These are phyloP conservation scores for Batillaria attramentaria DNA, from an alignment of 1,140 invertebrate species.

Conservation along the genomic window DNA sequence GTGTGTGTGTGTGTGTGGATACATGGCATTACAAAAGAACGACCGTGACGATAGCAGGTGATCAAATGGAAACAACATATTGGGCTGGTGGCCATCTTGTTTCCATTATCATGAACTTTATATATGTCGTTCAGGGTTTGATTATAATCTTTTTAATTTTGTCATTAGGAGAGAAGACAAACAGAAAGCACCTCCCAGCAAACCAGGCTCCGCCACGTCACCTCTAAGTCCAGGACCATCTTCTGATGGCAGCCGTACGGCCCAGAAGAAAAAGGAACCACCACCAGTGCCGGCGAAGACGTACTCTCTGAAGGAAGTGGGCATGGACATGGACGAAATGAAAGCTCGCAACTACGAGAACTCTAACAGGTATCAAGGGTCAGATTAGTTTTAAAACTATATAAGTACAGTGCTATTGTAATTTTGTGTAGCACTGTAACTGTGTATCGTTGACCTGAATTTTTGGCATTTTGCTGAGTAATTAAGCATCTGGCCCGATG, in stretches of 20 bases:
- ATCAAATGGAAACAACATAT: too few species aligned
- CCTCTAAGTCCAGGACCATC: neutral
- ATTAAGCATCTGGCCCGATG: too few species aligned
- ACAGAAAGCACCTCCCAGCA: neutral
- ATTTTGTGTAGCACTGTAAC: too few species aligned
- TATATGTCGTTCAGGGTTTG: too few species aligned
- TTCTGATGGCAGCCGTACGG: neutral
- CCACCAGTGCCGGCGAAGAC: constrained; percentile 65
- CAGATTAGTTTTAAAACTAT: constrained; percentile 1
- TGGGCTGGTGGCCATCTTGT: too few species aligned
- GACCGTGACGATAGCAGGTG: too few species aligned
- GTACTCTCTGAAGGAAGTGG: constrained; percentile 59
- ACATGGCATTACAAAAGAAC: too few species aligned
- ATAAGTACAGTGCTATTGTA: neutral
- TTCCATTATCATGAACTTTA: too few species aligned
- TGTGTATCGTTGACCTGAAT: too few species aligned
- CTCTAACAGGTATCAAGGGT: constrained; percentile 62
- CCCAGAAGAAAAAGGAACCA: constrained; percentile 52
- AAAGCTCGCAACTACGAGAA: constrained; percentile 66
- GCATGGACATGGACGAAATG: constrained; percentile 58
- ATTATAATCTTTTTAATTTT: neutral
- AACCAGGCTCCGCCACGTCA: constrained; percentile 7
- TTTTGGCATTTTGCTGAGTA: too few species aligned
- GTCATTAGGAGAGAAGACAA: neutral
- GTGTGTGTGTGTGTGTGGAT: too few species aligned